Evolutionary conservation across 2,888 invertebrate genomes (phyloP).

Genomic region (Phania funesta): DNA sequence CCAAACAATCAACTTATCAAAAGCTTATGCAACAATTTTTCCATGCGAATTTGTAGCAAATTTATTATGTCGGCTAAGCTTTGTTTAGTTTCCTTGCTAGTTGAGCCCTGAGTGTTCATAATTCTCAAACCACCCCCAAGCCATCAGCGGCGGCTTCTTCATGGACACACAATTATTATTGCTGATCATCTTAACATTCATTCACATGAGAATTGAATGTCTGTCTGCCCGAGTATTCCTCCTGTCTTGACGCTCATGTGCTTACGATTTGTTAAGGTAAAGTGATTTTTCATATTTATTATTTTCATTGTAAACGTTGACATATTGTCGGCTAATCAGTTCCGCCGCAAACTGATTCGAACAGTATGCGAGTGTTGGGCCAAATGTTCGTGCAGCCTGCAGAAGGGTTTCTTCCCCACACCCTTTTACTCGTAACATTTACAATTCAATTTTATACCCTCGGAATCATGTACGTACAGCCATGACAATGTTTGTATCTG

Average conservation of each 20-base stretch:
- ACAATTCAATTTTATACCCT: constrained; percentile 17
- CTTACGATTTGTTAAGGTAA: constrained; percentile 60
- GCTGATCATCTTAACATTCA: constrained; percentile 37
- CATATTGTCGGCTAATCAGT: constrained; percentile 80
- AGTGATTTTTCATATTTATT: constrained; percentile 65
- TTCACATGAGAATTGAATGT: constrained; percentile 43
- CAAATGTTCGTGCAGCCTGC: neutral
- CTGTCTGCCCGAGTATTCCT: neutral
- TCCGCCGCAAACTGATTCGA: constrained; percentile 76
- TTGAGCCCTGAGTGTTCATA: neutral
- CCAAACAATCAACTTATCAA: no score
- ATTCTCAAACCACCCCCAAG: constrained; percentile 41
- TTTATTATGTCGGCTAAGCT: neutral
- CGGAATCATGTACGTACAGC: constrained; percentile 11
- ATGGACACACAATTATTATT: constrained; percentile 34
- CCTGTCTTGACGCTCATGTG: constrained; percentile 21
- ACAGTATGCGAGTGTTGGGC: neutral
- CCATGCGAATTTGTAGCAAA: constrained; percentile 12
- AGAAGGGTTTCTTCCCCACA: constrained; percentile 3
- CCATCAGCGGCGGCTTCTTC: constrained; percentile 16
- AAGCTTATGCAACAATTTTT: no score
- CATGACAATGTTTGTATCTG: constrained; percentile 44
- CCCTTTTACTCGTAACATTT: neutral
- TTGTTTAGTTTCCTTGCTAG: neutral
- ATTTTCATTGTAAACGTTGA: constrained; percentile 71